These are phyloP conservation scores for Poeciliopsis gracilis DNA, from an alignment of 2,797 vertebrate species.

Conservation along the genomic window DNA sequence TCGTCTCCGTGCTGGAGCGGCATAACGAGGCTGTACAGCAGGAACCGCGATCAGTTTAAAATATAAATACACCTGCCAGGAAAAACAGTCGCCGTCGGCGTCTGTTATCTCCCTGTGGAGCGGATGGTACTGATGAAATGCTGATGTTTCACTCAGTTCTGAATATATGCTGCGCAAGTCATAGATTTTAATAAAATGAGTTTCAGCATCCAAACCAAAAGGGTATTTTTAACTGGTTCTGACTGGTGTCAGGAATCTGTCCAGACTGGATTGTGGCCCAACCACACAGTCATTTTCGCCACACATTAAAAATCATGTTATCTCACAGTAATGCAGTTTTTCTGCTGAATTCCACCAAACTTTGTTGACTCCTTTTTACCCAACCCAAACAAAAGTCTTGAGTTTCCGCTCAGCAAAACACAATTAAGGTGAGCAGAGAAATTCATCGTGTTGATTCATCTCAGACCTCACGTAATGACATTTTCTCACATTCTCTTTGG, in stretches of 20 bases:
- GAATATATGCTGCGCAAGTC: not conserved
- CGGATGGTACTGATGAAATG: not conserved
- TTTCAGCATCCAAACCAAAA: not conserved
- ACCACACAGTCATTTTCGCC: not conserved
- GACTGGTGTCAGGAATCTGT: not conserved
- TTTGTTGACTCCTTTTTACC: not conserved
- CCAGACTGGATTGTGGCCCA: not conserved
- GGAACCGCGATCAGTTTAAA: not conserved
- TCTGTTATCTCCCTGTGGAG: not conserved
- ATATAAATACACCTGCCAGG: not conserved
- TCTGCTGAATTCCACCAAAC: not conserved
- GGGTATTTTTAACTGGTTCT: not conserved
- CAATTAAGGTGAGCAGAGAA: slow-evolving; percentile 69
- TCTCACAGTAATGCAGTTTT: not conserved
- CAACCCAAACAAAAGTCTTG: slow-evolving; percentile 35
- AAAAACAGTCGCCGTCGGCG: not conserved
- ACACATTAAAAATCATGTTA: not conserved
- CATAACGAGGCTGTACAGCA: not conserved
- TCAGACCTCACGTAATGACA: slow-evolving; percentile 70
- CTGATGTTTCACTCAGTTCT: not conserved
- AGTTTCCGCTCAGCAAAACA: slow-evolving; percentile 72
- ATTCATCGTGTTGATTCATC: slow-evolving; percentile 79
- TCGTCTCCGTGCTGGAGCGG: not conserved
- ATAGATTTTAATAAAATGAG: not conserved
- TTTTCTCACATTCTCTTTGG: slow-evolving; percentile 65